A percentile compares a stretch with the other conserved stretches of the same genome.
phyloP scores from a whole-genome alignment of 2,888 invertebrate species.

The Diaperis boleti region DNA sequence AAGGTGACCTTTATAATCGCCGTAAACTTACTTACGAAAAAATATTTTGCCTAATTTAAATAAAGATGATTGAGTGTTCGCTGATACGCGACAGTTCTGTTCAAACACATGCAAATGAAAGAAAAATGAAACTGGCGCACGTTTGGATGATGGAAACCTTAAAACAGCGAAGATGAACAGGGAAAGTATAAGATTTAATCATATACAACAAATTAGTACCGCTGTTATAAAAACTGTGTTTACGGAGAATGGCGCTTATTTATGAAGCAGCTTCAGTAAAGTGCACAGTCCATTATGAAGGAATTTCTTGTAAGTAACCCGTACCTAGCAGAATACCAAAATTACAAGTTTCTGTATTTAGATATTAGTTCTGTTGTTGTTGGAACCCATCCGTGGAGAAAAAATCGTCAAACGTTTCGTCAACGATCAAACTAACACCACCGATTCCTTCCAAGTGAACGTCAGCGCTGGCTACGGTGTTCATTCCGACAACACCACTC shows the following conservation, averaged over 20 bases:
- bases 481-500: constrained; percentile 26
- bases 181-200: constrained; percentile 35
- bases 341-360: background rate
- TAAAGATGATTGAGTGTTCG: too few species aligned
- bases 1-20: background rate
- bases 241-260: constrained; percentile 28
- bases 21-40: background rate
- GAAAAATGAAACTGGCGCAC: constrained; percentile 17
- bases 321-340: background rate
- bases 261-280: constrained; percentile 38
- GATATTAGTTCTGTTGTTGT: constrained; percentile 23
- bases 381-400: constrained; percentile 1
- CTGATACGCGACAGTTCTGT: too few species aligned
- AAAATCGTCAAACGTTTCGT: constrained; percentile 10
- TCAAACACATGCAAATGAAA: constrained; percentile 8
- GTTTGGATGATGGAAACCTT: constrained; percentile 3
- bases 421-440: constrained; percentile 7
- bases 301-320: constrained; percentile 23
- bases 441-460: constrained; percentile 30
- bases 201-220: constrained; percentile 34
- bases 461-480: constrained; percentile 38
- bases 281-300: constrained; percentile 31
- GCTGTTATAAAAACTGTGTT: constrained; percentile 29
- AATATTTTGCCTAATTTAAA: background rate
- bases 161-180: constrained; percentile 16